Percentiles rank a stretch among this genome's conserved stretches.
Conservation (phyloP, 2,888 invertebrate species). For the Liopterus haemorrhoidalis region DNA sequence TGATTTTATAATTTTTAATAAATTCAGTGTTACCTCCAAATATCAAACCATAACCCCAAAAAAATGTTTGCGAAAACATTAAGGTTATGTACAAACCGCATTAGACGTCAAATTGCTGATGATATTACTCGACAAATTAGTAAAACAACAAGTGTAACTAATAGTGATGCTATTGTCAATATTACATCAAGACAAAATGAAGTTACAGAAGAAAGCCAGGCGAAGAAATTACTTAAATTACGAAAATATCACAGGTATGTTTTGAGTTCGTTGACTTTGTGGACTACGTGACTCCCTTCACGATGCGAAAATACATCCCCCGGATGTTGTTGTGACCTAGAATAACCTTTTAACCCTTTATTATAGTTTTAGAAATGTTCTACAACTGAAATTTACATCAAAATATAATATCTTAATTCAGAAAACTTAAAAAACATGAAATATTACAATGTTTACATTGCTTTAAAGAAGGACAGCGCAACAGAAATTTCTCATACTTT, state of each 20-base stretch:
- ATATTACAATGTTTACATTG: too few relatives aligned
- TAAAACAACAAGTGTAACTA: slow-evolving; percentile 56
- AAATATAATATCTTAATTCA: too few relatives aligned
- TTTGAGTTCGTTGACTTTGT: slow-evolving; percentile 18
- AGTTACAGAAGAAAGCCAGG: slow-evolving; percentile 42
- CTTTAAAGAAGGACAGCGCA: too few relatives aligned
- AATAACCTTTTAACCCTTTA: background rate
- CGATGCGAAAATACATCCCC: background rate
- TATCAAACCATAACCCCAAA: too few relatives aligned
- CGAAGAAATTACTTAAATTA: slow-evolving; percentile 50
- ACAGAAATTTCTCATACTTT: too few relatives aligned
- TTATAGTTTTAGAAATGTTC: too few relatives aligned
- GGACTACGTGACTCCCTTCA: slow-evolving; percentile 20
- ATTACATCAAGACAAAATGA: slow-evolving; percentile 50
- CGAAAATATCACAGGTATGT: slow-evolving; percentile 53
- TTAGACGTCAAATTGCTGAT: slow-evolving; percentile 37
- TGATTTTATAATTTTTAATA: too few relatives aligned
- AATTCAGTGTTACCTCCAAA: too few relatives aligned
- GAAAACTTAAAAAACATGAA: too few relatives aligned
- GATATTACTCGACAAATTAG: slow-evolving; percentile 47
- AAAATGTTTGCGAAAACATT: slow-evolving; percentile 30
- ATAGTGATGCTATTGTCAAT: slow-evolving; percentile 56
- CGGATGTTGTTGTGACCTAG: background rate
- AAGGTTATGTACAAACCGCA: slow-evolving; percentile 34
- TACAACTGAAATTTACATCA: too few relatives aligned